Evolutionary conservation across 2,113 vertebrate genomes (phyloP).

Genomic region (Cyphomyrus plagiostoma): DNA sequence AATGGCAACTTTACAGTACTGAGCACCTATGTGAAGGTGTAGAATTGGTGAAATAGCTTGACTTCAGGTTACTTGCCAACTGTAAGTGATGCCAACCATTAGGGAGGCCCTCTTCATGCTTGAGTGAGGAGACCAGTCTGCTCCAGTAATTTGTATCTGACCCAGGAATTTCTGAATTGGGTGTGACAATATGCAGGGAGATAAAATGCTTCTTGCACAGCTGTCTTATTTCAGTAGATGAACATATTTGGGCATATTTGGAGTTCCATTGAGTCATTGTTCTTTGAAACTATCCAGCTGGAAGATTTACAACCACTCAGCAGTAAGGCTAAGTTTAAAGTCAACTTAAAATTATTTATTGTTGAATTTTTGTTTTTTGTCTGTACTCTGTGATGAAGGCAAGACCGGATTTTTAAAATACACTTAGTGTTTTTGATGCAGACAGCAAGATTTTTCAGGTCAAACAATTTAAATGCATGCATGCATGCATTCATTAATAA

Average conservation of each 20-base stretch:
- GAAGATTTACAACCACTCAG: neutral
- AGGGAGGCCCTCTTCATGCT: neutral
- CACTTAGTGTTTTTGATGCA: neutral
- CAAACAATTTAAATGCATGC: neutral
- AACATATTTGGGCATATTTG: neutral
- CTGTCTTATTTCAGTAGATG: neutral
- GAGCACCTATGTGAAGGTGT: neutral
- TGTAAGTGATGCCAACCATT: neutral
- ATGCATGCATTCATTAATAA: neutral
- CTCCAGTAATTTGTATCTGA: neutral
- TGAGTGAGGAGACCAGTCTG: neutral
- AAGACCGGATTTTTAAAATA: neutral
- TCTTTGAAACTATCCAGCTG: neutral
- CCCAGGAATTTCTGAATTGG: constrained; percentile 2
- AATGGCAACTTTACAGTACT: neutral
- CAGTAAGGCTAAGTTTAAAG: neutral
- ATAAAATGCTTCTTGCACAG: neutral
- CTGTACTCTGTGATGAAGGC: neutral
- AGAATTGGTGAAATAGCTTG: neutral
- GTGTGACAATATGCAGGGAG: neutral
- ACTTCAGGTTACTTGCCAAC: neutral
- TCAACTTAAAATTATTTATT: neutral
- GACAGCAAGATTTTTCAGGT: neutral
- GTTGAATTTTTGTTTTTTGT: neutral
- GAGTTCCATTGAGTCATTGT: neutral